A percentile compares a stretch with the other conserved stretches of the same genome.
Evolutionary conservation across 2,888 invertebrate genomes (phyloP).

Genomic region (Drosophila multiciliata): DNA sequence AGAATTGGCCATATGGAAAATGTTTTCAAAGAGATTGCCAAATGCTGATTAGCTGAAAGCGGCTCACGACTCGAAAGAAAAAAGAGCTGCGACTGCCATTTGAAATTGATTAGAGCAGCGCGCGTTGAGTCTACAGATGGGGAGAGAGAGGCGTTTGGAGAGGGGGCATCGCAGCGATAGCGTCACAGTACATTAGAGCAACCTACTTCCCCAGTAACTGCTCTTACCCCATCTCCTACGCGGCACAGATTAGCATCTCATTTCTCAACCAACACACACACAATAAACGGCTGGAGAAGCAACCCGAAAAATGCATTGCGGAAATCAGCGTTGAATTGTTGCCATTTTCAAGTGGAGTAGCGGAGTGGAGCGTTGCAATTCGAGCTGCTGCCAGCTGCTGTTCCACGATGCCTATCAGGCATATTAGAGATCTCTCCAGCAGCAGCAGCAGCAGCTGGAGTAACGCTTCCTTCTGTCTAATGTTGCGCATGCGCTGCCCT

Average conservation of each 20-base stretch:
- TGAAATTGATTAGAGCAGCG: conserved; percentile 75
- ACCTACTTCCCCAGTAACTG: conserved; percentile 24
- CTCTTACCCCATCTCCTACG: conserved; percentile 15
- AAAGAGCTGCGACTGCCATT: conserved; percentile 60
- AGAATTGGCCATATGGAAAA: conserved; percentile 75
- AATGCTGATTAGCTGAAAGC: conserved; percentile 67
- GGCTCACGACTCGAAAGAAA: conserved; percentile 61
- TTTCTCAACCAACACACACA: conserved; percentile 30
- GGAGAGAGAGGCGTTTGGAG: conserved; percentile 10
- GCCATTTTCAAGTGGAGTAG: conserved; percentile 59
- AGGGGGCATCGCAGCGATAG: conserved; percentile 53
- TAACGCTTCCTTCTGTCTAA: conserved; percentile 27
- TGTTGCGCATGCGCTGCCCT: conserved; percentile 53
- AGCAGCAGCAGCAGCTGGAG: conserved; percentile 5
- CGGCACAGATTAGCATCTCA: conserved; percentile 38
- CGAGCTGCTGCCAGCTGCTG: conserved; percentile 46
- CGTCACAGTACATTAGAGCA: conserved; percentile 58
- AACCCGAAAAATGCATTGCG: conserved; percentile 38
- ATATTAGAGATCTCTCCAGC: conserved; percentile 32
- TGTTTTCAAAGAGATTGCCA: conserved; percentile 77
- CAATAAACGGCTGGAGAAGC: conserved; percentile 2
- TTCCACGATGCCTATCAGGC: conserved; percentile 37
- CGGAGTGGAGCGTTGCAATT: conserved; percentile 46
- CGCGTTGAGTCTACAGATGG: conserved; percentile 8
- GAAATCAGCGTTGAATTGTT: conserved; percentile 54